A percentile compares a stretch with the other conserved stretches of the same genome.
Conservation (phyloP, 2,888 invertebrate species). For the Holacanthella duospinosa region DNA sequence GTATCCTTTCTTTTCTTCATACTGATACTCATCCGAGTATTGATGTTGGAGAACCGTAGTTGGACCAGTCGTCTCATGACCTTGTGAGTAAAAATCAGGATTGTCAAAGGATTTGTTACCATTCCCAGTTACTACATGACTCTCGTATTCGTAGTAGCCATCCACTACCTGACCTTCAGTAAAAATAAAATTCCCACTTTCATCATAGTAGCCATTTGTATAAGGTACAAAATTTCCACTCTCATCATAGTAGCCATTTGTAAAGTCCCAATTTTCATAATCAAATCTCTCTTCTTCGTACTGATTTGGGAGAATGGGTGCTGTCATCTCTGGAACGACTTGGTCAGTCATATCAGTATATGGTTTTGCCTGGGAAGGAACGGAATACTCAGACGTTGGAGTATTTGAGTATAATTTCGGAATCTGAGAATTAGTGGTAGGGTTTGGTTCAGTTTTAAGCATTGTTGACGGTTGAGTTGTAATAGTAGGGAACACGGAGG, state of each 20-base stretch:
- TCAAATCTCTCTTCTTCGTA: slow-evolving; percentile 30
- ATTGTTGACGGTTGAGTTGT: background rate
- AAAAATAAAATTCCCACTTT: slow-evolving; percentile 22
- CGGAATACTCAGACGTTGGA: no score
- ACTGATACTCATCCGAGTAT: slow-evolving; percentile 4
- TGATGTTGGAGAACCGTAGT: background rate
- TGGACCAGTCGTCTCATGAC: slow-evolving; percentile 30
- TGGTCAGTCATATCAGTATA: background rate
- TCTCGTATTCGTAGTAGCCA: slow-evolving; percentile 38
- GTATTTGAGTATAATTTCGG: background rate
- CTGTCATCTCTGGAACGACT: background rate
- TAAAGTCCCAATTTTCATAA: slow-evolving; percentile 36
- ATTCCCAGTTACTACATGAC: slow-evolving; percentile 17
- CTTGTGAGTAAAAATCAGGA: slow-evolving; percentile 28
- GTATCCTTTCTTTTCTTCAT: slow-evolving; percentile 3
- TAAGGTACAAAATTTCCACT: slow-evolving; percentile 35
- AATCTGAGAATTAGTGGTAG: background rate
- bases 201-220: slow-evolving; percentile 37
- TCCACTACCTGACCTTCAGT: background rate
- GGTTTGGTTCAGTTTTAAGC: background rate
- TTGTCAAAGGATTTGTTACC: background rate
- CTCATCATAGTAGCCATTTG: slow-evolving; percentile 37
- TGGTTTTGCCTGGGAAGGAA: background rate
- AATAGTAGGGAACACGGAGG: background rate
- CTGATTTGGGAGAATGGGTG: slow-evolving; percentile 8